Evolutionary conservation across 2,797 vertebrate species (phyloP).

Genomic region (Gobionotothen gibberifrons): DNA sequence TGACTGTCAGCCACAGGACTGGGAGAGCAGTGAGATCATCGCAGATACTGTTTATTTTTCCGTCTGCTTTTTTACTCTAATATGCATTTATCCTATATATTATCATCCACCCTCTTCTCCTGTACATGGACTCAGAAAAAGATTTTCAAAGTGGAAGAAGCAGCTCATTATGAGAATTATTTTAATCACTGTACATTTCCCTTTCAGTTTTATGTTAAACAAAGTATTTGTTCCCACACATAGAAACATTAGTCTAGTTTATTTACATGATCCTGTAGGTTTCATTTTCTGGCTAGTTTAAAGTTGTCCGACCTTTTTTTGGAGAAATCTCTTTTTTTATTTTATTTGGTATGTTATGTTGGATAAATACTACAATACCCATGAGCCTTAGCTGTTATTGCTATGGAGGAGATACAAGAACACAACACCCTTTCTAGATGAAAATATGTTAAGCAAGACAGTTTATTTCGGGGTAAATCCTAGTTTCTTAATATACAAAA

Average conservation of each 20-base stretch:
- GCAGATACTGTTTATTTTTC: conserved; percentile 23
- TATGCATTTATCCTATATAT: not conserved
- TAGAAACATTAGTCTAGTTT: not conserved
- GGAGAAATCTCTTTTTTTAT: no score
- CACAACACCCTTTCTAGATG: not conserved
- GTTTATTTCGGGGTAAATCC: not conserved
- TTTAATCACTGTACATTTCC: not conserved
- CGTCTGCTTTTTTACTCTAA: not conserved
- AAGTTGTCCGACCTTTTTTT: not conserved
- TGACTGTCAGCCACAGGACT: conserved; percentile 61
- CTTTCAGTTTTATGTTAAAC: not conserved
- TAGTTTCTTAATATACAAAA: not conserved
- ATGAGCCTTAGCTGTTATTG: not conserved
- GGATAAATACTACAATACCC: not conserved
- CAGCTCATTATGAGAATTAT: not conserved
- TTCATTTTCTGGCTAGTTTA: not conserved
- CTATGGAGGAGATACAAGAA: not conserved
- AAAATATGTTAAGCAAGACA: not conserved
- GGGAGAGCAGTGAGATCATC: conserved; percentile 32
- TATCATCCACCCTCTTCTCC: no score
- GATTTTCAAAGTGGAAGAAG: not conserved
- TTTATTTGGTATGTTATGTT: not conserved
- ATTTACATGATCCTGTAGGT: not conserved
- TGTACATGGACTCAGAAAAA: not conserved
- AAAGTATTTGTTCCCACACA: not conserved